These are phyloP conservation scores for Larimichthys polyactis DNA, from an alignment of 2,113 vertebrate genomes.

Conservation along the genomic window DNA sequence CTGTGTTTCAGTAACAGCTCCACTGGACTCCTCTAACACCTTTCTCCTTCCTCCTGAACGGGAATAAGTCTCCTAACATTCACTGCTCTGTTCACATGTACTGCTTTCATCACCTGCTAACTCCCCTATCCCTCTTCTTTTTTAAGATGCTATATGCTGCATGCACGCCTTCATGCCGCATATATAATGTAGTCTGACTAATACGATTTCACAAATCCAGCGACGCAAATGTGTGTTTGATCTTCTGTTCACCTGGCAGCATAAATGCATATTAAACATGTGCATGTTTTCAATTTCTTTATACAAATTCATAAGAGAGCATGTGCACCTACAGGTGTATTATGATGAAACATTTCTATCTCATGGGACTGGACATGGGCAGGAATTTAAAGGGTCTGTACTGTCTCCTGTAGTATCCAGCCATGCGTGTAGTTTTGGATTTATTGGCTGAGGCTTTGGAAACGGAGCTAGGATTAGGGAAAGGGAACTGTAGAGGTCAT, in stretches of 20 bases:
- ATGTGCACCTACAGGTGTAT: not conserved
- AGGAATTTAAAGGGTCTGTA: not conserved
- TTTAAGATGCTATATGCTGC: slow-evolving; percentile 17
- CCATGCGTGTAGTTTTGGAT: not conserved
- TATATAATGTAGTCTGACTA: not conserved
- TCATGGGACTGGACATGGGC: not conserved
- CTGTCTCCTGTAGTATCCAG: too few relatives aligned
- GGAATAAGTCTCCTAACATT: slow-evolving; percentile 19
- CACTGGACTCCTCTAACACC: slow-evolving; percentile 14
- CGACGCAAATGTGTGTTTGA: slow-evolving; percentile 1
- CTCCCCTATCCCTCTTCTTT: not conserved
- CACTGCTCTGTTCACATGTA: slow-evolving; percentile 19
- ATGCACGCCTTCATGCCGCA: not conserved
- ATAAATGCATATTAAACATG: not conserved
- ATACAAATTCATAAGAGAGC: not conserved
- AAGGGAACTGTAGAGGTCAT: too few relatives aligned
- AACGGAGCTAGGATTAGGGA: too few relatives aligned
- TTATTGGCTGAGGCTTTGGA: not conserved
- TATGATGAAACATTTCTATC: not conserved
- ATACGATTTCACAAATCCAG: not conserved
- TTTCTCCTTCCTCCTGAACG: not conserved
- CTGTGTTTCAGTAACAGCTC: slow-evolving; percentile 45
- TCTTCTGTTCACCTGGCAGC: not conserved
- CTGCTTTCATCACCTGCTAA: slow-evolving; percentile 17
- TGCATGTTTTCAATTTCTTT: not conserved